A percentile compares a stretch with the other conserved stretches of the same genome.
Conservation (phyloP, 53 echinoderm and acorn worm genomes). For the Pentamera pediparva region DNA sequence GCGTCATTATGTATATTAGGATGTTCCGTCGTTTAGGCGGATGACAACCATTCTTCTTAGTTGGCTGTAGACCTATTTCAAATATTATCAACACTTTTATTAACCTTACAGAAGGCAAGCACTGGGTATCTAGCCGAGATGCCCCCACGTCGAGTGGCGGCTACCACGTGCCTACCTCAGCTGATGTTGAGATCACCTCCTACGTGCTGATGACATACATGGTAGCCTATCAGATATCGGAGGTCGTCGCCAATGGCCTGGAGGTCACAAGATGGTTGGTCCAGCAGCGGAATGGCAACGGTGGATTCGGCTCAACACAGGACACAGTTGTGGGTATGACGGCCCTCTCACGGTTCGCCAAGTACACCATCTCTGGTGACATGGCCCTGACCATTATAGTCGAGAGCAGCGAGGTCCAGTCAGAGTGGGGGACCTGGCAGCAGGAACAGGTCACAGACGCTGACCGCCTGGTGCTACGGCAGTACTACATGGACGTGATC, state of each 20-base stretch:
- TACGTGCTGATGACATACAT: conserved; percentile 67
- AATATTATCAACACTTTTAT: neutral
- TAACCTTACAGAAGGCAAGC: conserved; percentile 52
- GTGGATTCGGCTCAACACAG: conserved; percentile 84
- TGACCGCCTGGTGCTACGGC: conserved; percentile 57
- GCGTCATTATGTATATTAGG: too few species aligned
- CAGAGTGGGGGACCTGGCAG: neutral
- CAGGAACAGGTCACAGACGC: neutral
- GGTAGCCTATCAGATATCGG: neutral
- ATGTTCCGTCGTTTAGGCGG: too few species aligned
- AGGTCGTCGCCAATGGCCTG: conserved; percentile 22
- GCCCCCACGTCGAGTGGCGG: neutral
- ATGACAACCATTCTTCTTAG: too few species aligned
- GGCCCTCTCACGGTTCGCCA: conserved; percentile 58
- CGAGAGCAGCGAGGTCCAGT: conserved; percentile 22
- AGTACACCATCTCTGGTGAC: conserved; percentile 26
- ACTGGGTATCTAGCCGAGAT: conserved; percentile 66
- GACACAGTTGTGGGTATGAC: conserved; percentile 87
- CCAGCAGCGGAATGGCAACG: conserved; percentile 45
- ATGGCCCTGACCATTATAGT: conserved; percentile 42
- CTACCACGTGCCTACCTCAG: conserved; percentile 37
- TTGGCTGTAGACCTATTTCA: neutral
- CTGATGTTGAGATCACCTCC: conserved; percentile 68
- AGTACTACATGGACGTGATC: conserved; percentile 33
- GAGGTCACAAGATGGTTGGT: conserved; percentile 58